Conservation (phyloP, 2,797 vertebrate species). For the Microchirus variegatus region DNA sequence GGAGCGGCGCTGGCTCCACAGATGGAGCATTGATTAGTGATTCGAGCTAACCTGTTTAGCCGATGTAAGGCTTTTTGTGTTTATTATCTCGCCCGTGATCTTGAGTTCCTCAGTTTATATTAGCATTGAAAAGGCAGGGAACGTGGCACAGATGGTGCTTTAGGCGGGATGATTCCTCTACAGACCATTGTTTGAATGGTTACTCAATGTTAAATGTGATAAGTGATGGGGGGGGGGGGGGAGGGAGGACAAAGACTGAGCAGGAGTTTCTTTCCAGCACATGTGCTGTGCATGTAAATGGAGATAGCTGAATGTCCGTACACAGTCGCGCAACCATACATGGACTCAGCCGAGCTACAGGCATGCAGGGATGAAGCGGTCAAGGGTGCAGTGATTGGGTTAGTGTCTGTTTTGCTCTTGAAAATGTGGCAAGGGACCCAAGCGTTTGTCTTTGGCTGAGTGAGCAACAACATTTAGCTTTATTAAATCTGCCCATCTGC, state of each 20-base stretch:
- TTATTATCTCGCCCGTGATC: conserved; percentile 51
- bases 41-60: conserved; percentile 63
- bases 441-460: conserved; percentile 68
- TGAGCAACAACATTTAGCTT: conserved; percentile 77
- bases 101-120: conserved; percentile 52
- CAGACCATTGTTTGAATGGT: conserved; percentile 76
- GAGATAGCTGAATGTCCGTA: conserved; percentile 9
- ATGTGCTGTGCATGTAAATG: conserved; percentile 69
- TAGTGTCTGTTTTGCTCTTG: conserved; percentile 61
- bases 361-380: conserved; percentile 45
- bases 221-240: conserved; percentile 45
- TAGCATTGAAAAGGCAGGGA: conserved; percentile 50
- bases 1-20: conserved; percentile 34
- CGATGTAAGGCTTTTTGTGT: conserved; percentile 35
- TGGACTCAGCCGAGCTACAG: conserved; percentile 40
- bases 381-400: conserved; percentile 73
- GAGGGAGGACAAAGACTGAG: conserved; percentile 15
- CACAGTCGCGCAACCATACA: conserved; percentile 11
- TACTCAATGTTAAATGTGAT: conserved; percentile 76
- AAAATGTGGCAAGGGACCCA: conserved; percentile 66
- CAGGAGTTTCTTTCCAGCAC: conserved; percentile 58
- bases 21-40: conserved; percentile 65
- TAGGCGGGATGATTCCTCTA: conserved; percentile 71
- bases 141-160: conserved; percentile 76
- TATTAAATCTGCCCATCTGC: conserved; percentile 79